Percentiles rank a stretch among this genome's conserved stretches.
Evolutionary conservation across 2,113 vertebrate genomes (phyloP).

Genomic region (Corythaeola cristata): DNA sequence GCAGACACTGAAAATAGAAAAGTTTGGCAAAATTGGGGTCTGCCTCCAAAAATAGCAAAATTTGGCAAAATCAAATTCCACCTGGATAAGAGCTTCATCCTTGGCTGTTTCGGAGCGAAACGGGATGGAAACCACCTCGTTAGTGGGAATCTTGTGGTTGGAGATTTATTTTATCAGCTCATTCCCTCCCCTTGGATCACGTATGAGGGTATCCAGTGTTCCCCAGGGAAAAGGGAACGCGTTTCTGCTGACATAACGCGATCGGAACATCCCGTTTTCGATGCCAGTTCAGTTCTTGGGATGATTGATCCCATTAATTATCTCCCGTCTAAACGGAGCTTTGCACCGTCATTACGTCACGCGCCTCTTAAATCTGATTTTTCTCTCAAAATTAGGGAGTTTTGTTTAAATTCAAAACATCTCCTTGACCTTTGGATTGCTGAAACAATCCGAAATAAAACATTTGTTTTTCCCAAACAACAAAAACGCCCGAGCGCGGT

Average conservation of each 20-base stretch:
- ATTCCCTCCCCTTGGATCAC: background rate
- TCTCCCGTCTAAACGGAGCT: background rate
- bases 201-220: fast-evolving
- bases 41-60: no score
- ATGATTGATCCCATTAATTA: fast-evolving
- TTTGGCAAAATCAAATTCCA: no score
- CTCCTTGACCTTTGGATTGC: no score
- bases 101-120: no score
- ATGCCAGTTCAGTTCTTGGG: fast-evolving
- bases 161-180: no score
- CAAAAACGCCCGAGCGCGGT: no score
- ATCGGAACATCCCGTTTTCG: fast-evolving
- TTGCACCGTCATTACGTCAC: fast-evolving
- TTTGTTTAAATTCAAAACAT: background rate
- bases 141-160: no score
- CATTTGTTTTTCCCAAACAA: background rate
- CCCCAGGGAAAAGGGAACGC: background rate
- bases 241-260: background rate
- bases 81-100: no score
- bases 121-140: no score
- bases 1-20: no score
- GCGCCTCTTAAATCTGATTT: background rate
- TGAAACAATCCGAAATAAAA: background rate
- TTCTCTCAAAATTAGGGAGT: fast-evolving
- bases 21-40: no score